Percentiles rank a stretch among this genome's conserved stretches.
phyloP scores from a whole-genome alignment of 2,113 vertebrate genomes.

The Zosterops lateralis region DNA sequence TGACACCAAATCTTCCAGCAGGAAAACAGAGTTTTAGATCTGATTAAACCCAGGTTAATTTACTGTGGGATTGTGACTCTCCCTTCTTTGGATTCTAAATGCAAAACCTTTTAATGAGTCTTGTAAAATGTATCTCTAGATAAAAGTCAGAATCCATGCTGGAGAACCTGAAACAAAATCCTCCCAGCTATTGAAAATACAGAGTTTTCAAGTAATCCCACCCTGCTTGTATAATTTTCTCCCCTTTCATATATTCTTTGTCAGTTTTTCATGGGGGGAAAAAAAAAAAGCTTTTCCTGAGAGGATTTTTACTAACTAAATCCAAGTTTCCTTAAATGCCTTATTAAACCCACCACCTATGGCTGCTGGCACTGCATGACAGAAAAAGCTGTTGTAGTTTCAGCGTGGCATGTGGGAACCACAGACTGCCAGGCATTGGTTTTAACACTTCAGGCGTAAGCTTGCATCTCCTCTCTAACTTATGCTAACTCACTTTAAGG shows the following conservation, averaged over 20 bases:
- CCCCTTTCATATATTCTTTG: not conserved
- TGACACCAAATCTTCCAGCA: not conserved
- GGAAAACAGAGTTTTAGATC: not conserved
- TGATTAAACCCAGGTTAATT: not conserved
- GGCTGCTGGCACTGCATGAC: conserved; percentile 11
- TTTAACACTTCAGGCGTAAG: not conserved
- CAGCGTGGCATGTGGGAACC: not conserved
- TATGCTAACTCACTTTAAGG: not conserved
- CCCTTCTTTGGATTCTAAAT: not conserved
- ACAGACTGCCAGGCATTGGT: not conserved
- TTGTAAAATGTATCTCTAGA: not conserved
- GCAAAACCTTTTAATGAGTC: not conserved
- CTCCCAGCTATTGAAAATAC: not conserved
- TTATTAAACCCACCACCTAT: conserved; percentile 38
- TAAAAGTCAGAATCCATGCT: not conserved
- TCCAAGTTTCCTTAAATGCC: not conserved
- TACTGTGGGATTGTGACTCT: not conserved
- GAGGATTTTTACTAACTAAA: not conserved
- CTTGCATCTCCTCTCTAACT: not conserved
- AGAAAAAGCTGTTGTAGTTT: conserved; percentile 10
- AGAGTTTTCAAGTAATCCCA: not conserved
- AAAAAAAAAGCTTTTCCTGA: not conserved
- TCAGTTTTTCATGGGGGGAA: not conserved
- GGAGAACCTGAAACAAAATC: not conserved
- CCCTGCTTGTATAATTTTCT: not conserved